phyloP scores from a whole-genome alignment of 2,113 vertebrate species.

The Alethe diademata region DNA sequence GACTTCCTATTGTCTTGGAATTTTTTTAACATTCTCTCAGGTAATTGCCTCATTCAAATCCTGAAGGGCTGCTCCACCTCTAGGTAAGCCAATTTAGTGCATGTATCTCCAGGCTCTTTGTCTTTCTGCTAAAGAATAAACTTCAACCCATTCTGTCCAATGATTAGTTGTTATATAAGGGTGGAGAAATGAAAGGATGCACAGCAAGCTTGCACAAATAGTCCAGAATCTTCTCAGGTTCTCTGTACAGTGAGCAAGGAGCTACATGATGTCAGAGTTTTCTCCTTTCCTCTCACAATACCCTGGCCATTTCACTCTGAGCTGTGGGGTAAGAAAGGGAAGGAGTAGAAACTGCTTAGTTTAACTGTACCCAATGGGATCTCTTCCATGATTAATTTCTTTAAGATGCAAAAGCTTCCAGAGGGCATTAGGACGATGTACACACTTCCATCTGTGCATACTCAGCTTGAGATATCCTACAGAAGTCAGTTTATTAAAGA shows the following conservation, averaged over 20 bases:
- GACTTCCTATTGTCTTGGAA: background rate
- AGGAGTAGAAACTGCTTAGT: background rate
- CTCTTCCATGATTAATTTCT: background rate
- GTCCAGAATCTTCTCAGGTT: background rate
- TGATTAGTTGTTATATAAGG: background rate
- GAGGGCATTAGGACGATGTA: background rate
- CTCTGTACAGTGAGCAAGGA: background rate
- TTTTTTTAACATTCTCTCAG: background rate
- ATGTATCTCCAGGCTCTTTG: background rate
- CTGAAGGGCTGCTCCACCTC: background rate
- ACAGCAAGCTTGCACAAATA: background rate
- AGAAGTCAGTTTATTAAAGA: background rate
- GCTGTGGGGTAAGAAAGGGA: background rate
- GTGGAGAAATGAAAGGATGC: background rate
- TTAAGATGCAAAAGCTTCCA: background rate
- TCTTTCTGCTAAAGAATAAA: background rate
- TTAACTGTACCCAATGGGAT: background rate
- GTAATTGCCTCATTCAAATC: background rate
- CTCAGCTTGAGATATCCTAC: background rate
- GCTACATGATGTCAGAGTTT: background rate
- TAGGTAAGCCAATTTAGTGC: background rate
- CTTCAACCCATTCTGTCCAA: background rate
- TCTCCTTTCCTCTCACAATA: background rate
- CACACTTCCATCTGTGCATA: background rate
- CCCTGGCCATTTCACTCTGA: background rate